Evolutionary conservation across 1,140 invertebrate genomes (phyloP).

Genomic region (Agrypnia vestita): DNA sequence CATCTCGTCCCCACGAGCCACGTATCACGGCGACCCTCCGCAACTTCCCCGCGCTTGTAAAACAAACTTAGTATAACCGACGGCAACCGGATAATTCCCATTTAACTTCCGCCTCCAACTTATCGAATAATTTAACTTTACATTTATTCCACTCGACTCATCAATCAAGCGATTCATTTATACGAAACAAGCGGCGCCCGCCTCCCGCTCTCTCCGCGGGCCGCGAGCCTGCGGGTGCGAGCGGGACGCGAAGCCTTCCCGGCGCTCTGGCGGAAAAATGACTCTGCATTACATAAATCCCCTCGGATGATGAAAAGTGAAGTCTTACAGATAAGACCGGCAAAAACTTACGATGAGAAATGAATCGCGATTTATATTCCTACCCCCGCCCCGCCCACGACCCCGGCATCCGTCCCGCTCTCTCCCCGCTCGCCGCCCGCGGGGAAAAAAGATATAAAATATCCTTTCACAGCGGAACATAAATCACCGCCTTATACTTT

Average conservation of each 20-base stretch:
- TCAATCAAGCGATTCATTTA: constrained; percentile 71
- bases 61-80: constrained; percentile 72
- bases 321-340: constrained; percentile 76
- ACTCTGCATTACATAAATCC: constrained; percentile 76
- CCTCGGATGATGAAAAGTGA: constrained; percentile 75
- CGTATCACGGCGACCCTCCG: constrained; percentile 8
- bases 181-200: constrained; percentile 57
- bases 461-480: constrained; percentile 60
- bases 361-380: constrained; percentile 74
- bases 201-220: constrained; percentile 30
- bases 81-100: constrained; percentile 74
- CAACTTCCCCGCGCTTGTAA: constrained; percentile 66
- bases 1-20: not conserved
- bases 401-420: constrained; percentile 52
- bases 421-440: constrained; percentile 46
- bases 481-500: constrained; percentile 63
- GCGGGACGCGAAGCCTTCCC: constrained; percentile 63
- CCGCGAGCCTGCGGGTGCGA: constrained; percentile 4
- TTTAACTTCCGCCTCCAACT: constrained; percentile 75
- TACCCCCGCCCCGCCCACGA: constrained; percentile 59
- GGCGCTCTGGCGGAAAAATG: constrained; percentile 74
- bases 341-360: constrained; percentile 76
- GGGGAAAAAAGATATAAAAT: constrained; percentile 57
- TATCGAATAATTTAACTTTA: constrained; percentile 76
- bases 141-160: constrained; percentile 75